Evolutionary conservation across 2,888 invertebrate species (phyloP).

Genomic region (Dasypolia templi): DNA sequence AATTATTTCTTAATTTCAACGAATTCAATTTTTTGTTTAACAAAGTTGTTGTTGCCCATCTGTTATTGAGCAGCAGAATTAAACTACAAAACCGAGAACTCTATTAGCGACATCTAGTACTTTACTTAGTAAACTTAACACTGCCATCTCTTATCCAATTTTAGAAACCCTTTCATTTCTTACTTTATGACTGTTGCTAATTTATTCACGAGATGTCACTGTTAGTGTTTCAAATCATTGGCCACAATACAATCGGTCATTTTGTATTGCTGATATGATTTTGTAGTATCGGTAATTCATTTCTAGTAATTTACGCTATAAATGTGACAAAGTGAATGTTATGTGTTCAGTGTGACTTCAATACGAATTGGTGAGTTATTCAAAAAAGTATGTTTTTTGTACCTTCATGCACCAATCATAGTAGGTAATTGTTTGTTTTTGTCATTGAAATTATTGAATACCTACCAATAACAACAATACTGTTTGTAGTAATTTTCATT

Average conservation of each 20-base stretch:
- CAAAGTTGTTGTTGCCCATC: constrained; percentile 5
- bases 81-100: neutral
- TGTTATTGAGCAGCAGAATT: constrained; percentile 40
- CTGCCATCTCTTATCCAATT: constrained; percentile 31
- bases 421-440: constrained; percentile 16
- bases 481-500: constrained; percentile 6
- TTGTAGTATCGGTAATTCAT: constrained; percentile 44
- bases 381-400: no score
- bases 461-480: neutral
- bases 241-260: constrained; percentile 42
- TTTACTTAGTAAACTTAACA: neutral
- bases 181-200: neutral
- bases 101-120: constrained; percentile 46
- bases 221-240: neutral
- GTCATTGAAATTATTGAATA: constrained; percentile 1
- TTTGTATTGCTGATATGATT: constrained; percentile 48
- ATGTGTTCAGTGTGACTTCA: neutral
- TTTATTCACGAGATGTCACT: constrained; percentile 28
- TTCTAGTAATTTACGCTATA: constrained; percentile 28
- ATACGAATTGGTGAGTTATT: constrained; percentile 39
- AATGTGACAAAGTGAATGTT: constrained; percentile 23
- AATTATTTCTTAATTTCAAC: no score
- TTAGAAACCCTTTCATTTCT: neutral
- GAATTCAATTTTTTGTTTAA: neutral
- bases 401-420: constrained; percentile 4